phyloP scores from a whole-genome alignment of 2,113 vertebrate genomes.

The Psettodes erumei region DNA sequence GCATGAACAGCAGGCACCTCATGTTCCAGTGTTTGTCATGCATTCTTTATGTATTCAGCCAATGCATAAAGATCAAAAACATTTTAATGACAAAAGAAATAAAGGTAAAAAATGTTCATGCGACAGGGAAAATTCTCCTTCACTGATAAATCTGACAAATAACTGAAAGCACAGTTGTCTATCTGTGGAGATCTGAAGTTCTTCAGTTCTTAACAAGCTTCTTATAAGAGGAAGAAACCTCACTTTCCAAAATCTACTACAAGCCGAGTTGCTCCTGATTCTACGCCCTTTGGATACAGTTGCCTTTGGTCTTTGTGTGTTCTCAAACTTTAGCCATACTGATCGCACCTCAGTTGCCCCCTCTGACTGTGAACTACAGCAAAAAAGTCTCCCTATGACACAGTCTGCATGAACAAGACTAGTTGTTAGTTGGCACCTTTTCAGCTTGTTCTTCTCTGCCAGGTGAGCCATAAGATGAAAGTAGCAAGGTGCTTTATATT shows the following conservation, averaged over 20 bases:
- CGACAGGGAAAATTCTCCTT: neutral
- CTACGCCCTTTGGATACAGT: too few relatives aligned
- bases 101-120: neutral
- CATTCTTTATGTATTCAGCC: neutral
- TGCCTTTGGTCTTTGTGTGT: neutral
- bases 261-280: too few relatives aligned
- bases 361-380: conserved; percentile 2
- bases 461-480: neutral
- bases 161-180: neutral
- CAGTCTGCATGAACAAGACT: neutral
- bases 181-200: too few relatives aligned
- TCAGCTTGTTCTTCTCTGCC: neutral
- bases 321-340: neutral
- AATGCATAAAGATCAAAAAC: neutral
- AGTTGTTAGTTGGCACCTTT: neutral
- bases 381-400: neutral
- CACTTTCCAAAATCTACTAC: too few relatives aligned
- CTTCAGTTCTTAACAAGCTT: too few relatives aligned
- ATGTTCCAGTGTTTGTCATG: neutral
- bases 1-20: neutral
- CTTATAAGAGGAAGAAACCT: too few relatives aligned
- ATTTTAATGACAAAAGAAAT: neutral
- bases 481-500: neutral
- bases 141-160: neutral
- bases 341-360: neutral